phyloP scores from a whole-genome alignment of 2,888 invertebrate species.

The Ornithoptera priamus region DNA sequence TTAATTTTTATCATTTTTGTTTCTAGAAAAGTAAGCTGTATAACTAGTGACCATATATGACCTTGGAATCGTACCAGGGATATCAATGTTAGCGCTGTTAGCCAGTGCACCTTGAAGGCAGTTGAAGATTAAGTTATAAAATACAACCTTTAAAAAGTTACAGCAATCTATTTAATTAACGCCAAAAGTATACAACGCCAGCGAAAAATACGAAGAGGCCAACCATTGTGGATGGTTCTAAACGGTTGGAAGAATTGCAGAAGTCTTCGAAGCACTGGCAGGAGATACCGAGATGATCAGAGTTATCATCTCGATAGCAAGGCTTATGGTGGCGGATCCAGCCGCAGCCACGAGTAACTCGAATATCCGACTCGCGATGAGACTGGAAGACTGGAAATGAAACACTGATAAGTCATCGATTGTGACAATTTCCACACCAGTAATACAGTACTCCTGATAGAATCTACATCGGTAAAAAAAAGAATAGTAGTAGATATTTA shows the following conservation, averaged over 20 bases:
- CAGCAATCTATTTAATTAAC: constrained; percentile 27
- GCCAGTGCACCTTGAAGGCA: too few species aligned
- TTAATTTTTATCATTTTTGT: neutral
- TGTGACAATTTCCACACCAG: too few species aligned
- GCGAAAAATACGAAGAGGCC: constrained; percentile 47
- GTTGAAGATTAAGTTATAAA: neutral
- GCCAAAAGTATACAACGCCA: constrained; percentile 40
- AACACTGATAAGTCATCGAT: too few species aligned
- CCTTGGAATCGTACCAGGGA: too few species aligned
- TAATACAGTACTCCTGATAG: too few species aligned
- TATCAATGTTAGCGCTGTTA: too few species aligned
- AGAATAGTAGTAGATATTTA: too few species aligned
- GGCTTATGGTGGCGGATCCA: constrained; percentile 71
- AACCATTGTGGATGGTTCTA: constrained; percentile 40
- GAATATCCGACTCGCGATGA: constrained; percentile 56
- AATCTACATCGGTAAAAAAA: too few species aligned
- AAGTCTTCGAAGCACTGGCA: constrained; percentile 82
- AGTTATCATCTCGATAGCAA: constrained; percentile 81
- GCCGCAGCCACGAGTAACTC: constrained; percentile 84
- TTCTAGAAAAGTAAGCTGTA: too few species aligned
- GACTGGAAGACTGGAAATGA: constrained; percentile 56
- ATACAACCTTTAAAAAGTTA: neutral
- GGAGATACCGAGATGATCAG: constrained; percentile 80
- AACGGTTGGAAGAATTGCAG: constrained; percentile 72
- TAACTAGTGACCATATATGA: too few species aligned